Evolutionary conservation across 2,113 vertebrate genomes (phyloP), one percentile per base, ranked within the genome.

Genomic region (Apistogramma diplotaenia): DNA sequence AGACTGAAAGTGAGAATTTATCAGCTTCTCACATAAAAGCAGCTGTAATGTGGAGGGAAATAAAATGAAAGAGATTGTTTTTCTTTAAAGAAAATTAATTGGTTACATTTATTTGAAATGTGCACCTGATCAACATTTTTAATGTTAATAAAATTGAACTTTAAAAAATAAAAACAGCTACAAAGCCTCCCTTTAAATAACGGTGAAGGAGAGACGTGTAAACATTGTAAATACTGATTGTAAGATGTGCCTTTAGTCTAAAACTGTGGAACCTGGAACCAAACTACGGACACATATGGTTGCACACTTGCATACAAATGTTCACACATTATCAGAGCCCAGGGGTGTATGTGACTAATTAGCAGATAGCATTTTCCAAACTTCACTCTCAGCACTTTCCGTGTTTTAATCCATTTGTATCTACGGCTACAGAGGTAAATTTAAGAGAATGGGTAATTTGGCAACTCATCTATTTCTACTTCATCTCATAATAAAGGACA

Each of bases 1-100:
- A 91, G 86, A 78, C 79, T 18, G 29, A 87, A 87, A 90, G 85
- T 83, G 62, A 87, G 84, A 83, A 89, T 89, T 88, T 82, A 90
- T 92, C 87, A 87, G 81, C 70, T 85, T 61, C 67, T 74, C 61
- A 78, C 58, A 78, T 73, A 73, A 84, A 87, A 88, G 65, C 85
- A 84, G 78, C 81, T 81, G 76, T 58, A 74, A 57, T 65, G 37
- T 4, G 18, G 76, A 82, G 8, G 78, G 58, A 65, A 84, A 59
- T 6, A 60, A 74, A 81, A 79, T 33, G 51, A 78, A 72, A 29
- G 31, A 35, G 6, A 43, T 83, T 56, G 51, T 13, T 21, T 23
- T 33, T 57, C 61, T 5, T 61, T 53, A 7, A 21, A 54, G 67
- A 61, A 61, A 61, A 37, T 37, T 51, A 70, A 51, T 51, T 35